Conservation (phyloP, 2,797 vertebrate species). For the Lepilemur ruficaudatus region DNA sequence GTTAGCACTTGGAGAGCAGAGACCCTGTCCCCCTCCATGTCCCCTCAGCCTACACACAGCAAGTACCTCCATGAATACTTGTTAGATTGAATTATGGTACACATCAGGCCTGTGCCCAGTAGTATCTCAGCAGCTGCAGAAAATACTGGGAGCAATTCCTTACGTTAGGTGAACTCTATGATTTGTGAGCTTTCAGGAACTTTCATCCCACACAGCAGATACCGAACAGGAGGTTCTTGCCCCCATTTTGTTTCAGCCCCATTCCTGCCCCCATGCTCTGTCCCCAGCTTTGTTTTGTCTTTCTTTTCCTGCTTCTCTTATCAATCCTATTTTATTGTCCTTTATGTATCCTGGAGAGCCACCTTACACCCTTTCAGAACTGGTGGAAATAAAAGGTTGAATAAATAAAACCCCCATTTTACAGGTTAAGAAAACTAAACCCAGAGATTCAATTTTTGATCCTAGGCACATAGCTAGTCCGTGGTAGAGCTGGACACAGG, state of each 20-base stretch:
- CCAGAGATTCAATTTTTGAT: not conserved
- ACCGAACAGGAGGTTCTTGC: not conserved
- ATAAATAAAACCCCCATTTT: not conserved
- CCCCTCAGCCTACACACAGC: not conserved
- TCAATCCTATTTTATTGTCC: not conserved
- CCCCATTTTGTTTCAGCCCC: not conserved
- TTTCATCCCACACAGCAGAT: not conserved
- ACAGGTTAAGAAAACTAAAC: not conserved
- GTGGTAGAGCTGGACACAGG: not conserved
- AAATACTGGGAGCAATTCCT: not conserved
- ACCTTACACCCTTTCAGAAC: not conserved
- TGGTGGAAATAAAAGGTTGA: not conserved
- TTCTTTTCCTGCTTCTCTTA: not conserved
- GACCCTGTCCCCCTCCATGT: not conserved
- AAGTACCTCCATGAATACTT: not conserved
- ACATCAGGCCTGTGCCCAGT: accelerated
- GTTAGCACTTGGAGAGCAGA: not conserved
- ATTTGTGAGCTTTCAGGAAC: not conserved
- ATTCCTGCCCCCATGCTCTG: accelerated
- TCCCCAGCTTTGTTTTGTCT: not conserved
- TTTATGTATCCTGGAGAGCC: not conserved
- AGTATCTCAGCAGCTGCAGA: not conserved
- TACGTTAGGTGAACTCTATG: not conserved
- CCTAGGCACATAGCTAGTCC: not conserved
- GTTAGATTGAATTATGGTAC: not conserved